Conservation (phyloP, 2,888 invertebrate species). For the Chromoteleia sp. region DNA sequence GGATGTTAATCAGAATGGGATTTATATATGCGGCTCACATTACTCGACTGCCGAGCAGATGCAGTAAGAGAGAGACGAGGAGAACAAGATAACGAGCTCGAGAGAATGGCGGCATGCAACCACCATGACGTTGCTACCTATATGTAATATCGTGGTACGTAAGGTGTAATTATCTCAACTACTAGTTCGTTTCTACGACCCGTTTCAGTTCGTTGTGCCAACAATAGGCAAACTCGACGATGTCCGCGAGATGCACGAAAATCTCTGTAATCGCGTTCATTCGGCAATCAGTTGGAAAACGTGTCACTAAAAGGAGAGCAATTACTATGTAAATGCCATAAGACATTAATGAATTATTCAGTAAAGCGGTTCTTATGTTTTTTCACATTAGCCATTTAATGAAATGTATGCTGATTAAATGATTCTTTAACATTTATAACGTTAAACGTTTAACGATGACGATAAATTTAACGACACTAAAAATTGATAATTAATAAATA, state of each 20-base stretch:
- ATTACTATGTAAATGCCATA: slow-evolving; percentile 61
- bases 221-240: slow-evolving; percentile 71
- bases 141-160: slow-evolving; percentile 76
- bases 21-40: slow-evolving; percentile 81
- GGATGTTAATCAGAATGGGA: slow-evolving; percentile 83
- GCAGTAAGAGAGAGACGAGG: slow-evolving; percentile 78
- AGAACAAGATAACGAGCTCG: slow-evolving; percentile 79
- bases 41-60: slow-evolving; percentile 78
- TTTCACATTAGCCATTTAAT: slow-evolving; percentile 35
- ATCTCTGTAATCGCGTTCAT: slow-evolving; percentile 62
- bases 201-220: slow-evolving; percentile 72
- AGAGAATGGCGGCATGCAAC: slow-evolving; percentile 72
- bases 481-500: too few species aligned
- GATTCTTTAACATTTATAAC: slow-evolving; percentile 17
- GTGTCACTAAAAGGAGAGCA: slow-evolving; percentile 63
- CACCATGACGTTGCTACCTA: slow-evolving; percentile 69
- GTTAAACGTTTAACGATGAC: slow-evolving; percentile 1
- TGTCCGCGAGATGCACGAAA: slow-evolving; percentile 63
- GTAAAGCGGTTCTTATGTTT: slow-evolving; percentile 14
- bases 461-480: too few species aligned
- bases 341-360: slow-evolving; percentile 64
- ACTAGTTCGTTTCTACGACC: slow-evolving; percentile 66
- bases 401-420: slow-evolving; percentile 23
- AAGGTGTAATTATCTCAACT: slow-evolving; percentile 76
- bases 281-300: slow-evolving; percentile 64